Percentiles rank a stretch among this genome's conserved stretches.
These are phyloP conservation scores for Nesoenas mayeri DNA, from an alignment of 2,113 vertebrate genomes.

Conservation along the genomic window DNA sequence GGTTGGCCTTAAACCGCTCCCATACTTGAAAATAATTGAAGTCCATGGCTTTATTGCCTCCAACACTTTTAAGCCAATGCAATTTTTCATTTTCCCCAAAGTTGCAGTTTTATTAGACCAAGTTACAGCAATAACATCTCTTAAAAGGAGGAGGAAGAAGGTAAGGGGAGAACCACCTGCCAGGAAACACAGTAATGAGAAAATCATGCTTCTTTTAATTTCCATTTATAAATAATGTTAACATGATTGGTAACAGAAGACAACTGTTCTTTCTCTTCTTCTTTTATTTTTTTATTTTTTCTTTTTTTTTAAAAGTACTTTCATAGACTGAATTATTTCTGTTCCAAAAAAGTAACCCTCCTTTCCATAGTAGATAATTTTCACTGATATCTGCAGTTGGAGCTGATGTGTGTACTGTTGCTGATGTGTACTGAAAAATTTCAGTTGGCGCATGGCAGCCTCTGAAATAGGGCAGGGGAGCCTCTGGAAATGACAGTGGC, in stretches of 20 bases:
- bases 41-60: conserved; percentile 77
- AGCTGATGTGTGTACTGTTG: not conserved
- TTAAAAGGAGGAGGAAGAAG: conserved; percentile 61
- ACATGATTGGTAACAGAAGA: conserved; percentile 63
- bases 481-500: not conserved
- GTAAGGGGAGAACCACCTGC: conserved; percentile 62
- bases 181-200: conserved; percentile 61
- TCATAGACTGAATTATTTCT: conserved; percentile 4
- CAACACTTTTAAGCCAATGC: conserved; percentile 75
- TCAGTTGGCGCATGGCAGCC: not conserved
- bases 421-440: not conserved
- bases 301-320: not conserved
- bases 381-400: not conserved
- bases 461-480: not conserved
- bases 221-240: conserved; percentile 66
- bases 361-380: not conserved
- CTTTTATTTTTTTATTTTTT: not conserved
- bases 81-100: conserved; percentile 78
- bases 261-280: conserved; percentile 21
- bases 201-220: conserved; percentile 64
- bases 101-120: conserved; percentile 77
- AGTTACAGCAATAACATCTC: conserved; percentile 74
- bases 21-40: conserved; percentile 81
- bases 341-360: not conserved
- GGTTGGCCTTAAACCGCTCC: conserved; percentile 77